These are phyloP conservation scores for Mycalesis mineus DNA, from an alignment of 2,888 invertebrate species.

Conservation along the genomic window DNA sequence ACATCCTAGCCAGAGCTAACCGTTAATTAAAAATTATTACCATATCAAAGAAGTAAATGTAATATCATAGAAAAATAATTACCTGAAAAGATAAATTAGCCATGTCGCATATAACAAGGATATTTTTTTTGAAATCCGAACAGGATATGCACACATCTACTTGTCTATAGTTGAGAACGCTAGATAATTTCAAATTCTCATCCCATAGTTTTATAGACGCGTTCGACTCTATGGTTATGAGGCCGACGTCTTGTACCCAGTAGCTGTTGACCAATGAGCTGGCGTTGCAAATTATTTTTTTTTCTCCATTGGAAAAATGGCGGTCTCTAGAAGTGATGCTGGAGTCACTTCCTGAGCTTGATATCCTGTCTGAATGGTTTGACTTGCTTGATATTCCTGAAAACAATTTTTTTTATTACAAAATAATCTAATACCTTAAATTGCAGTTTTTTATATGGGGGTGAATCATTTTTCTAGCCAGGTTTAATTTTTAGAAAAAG, in stretches of 20 bases:
- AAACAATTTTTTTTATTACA: neutral
- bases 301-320: constrained; percentile 47
- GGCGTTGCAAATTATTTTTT: constrained; percentile 43
- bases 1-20: too few species aligned
- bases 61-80: constrained; percentile 11
- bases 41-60: neutral
- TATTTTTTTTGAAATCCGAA: constrained; percentile 54
- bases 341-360: constrained; percentile 53
- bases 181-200: constrained; percentile 43
- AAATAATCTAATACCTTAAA: too few species aligned
- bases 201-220: constrained; percentile 66
- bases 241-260: constrained; percentile 49
- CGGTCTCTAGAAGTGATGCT: constrained; percentile 52
- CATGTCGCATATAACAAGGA: constrained; percentile 62
- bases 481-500: too few species aligned
- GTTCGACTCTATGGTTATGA: constrained; percentile 62
- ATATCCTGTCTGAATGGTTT: constrained; percentile 40
- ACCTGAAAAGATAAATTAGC: constrained; percentile 62
- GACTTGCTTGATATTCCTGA: constrained; percentile 40
- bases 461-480: too few species aligned
- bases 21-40: too few species aligned
- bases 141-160: constrained; percentile 50
- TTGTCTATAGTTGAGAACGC: constrained; percentile 57
- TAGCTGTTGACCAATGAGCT: constrained; percentile 55
- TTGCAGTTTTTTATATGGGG: too few species aligned